These are phyloP conservation scores for Lophochroa leadbeateri DNA, from an alignment of 2,113 vertebrate genomes.

Conservation along the genomic window DNA sequence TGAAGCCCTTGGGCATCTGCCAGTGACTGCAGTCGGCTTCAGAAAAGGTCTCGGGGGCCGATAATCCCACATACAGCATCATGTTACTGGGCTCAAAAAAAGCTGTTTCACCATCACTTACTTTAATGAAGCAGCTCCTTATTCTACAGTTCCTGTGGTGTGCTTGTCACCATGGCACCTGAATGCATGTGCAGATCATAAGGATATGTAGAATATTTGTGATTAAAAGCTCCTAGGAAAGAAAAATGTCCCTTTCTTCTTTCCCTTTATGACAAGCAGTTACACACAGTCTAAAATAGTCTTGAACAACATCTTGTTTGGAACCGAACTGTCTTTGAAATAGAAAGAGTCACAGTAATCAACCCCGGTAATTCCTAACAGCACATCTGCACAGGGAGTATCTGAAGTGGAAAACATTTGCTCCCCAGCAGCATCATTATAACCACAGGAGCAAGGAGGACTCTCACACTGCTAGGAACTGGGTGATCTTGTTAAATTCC, in stretches of 20 bases:
- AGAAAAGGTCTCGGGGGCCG: conserved; percentile 20
- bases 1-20: conserved; percentile 52
- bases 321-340: conserved; percentile 10
- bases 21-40: conserved; percentile 35
- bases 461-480: conserved; percentile 37
- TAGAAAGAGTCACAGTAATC: conserved; percentile 20
- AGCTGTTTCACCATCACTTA: conserved; percentile 7
- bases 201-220: conserved; percentile 23
- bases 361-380: conserved; percentile 42
- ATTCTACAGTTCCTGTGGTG: conserved; percentile 30
- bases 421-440: conserved; percentile 52
- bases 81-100: conserved; percentile 4
- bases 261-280: conserved; percentile 13
- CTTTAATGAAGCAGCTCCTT: conserved; percentile 46
- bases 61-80: conserved; percentile 42
- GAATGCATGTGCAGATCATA: conserved; percentile 18
- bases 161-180: conserved; percentile 60
- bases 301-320: conserved; percentile 45
- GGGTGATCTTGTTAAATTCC: conserved; percentile 55
- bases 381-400: conserved; percentile 47
- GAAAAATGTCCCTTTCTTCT: conserved; percentile 45
- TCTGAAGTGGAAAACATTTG: conserved; percentile 50
- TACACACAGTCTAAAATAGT: conserved; percentile 25
- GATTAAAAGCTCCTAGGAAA: conserved; percentile 51
- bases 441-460: neutral